Evolutionary conservation across 2,113 vertebrate species (phyloP).

Genomic region (Fregata magnificens): DNA sequence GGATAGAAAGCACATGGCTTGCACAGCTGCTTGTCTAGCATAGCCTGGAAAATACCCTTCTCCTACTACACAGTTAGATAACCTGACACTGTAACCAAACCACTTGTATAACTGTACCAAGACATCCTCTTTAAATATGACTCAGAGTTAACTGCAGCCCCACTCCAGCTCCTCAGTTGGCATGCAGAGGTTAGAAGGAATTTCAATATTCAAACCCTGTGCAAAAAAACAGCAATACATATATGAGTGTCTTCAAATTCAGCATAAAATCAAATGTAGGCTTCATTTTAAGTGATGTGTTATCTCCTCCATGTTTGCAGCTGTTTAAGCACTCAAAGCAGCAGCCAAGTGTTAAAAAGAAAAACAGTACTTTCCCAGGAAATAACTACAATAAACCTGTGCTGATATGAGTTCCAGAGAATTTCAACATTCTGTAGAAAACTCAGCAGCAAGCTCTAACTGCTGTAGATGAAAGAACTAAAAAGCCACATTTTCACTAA

Average conservation of each 20-base stretch:
- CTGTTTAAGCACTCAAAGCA: conserved; percentile 24
- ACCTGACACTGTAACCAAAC: neutral
- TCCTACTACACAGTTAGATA: neutral
- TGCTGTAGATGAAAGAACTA: neutral
- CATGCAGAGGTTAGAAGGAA: neutral
- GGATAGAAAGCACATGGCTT: neutral
- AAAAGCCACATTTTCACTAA: neutral
- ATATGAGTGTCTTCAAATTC: neutral
- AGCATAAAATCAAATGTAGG: neutral
- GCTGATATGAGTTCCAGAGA: neutral
- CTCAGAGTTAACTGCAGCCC: neutral
- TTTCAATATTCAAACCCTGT: neutral
- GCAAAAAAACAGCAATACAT: neutral
- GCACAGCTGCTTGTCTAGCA: neutral
- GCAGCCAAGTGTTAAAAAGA: neutral
- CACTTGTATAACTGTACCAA: neutral
- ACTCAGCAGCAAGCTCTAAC: neutral
- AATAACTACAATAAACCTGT: neutral
- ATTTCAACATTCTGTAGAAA: neutral
- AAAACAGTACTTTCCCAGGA: neutral
- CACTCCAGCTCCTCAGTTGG: neutral
- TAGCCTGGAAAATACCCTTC: neutral
- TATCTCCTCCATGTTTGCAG: neutral
- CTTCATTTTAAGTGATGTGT: neutral
- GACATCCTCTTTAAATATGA: neutral